A percentile compares a stretch with the other conserved stretches of the same genome.
phyloP scores from a whole-genome alignment of 2,797 vertebrate species.

The Acipenser ruthenus region DNA sequence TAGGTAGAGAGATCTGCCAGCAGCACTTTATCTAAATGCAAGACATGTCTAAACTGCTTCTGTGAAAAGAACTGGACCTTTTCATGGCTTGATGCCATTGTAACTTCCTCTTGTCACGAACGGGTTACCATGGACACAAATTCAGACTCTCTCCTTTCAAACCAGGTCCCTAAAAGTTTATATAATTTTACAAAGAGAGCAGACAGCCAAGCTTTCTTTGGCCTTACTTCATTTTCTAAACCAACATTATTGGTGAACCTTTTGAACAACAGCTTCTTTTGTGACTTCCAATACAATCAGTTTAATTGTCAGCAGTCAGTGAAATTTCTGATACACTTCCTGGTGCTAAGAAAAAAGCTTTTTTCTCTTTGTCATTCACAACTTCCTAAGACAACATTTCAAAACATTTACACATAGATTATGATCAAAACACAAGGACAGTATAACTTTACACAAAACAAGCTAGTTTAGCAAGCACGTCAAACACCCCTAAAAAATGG shows the following conservation, averaged over 20 bases:
- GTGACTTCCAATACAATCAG: conserved; percentile 39
- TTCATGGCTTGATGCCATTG: conserved; percentile 57
- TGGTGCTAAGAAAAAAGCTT: conserved; percentile 18
- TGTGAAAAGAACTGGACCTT: conserved; percentile 66
- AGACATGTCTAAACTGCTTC: conserved; percentile 60
- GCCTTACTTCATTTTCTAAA: conserved; percentile 15
- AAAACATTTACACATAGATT: conserved; percentile 39
- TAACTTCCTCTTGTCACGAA: conserved; percentile 63
- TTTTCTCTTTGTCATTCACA: conserved; percentile 20
- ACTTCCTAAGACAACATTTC: conserved; percentile 24
- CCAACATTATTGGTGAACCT: conserved; percentile 31
- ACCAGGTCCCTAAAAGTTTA: conserved; percentile 43
- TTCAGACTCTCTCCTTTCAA: conserved; percentile 43
- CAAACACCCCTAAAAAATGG: conserved; percentile 5
- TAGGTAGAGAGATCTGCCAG: conserved; percentile 39
- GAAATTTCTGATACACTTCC: conserved; percentile 41
- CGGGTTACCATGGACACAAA: conserved; percentile 71
- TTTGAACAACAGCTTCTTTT: conserved; percentile 42
- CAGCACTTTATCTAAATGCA: conserved; percentile 62
- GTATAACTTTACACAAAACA: conserved; percentile 16
- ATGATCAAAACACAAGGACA: conserved; percentile 36
- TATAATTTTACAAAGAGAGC: conserved; percentile 39
- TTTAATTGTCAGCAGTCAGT: conserved; percentile 39
- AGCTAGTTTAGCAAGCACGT: conserved; percentile 25
- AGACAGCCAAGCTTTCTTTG: conserved; percentile 38